A percentile compares a stretch with the other conserved stretches of the same genome.
phyloP scores from a whole-genome alignment of 2,797 vertebrate species.

The Silurus aristotelis region DNA sequence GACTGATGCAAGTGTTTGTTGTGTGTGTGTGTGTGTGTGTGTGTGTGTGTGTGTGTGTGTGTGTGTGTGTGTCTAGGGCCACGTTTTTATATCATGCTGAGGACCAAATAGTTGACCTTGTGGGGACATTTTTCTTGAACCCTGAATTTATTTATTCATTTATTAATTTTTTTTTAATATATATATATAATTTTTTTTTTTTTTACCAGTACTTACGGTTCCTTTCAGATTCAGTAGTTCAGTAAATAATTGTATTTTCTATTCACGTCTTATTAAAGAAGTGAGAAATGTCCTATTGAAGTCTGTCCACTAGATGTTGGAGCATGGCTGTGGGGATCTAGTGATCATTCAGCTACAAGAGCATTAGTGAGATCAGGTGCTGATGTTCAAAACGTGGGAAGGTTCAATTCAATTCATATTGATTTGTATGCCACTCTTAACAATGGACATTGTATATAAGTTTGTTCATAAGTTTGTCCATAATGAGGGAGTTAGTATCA shows the following conservation, averaged over 20 bases:
- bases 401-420: too few relatives aligned
- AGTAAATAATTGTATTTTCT: background rate
- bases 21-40: constrained; percentile 30
- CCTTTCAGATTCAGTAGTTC: background rate
- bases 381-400: background rate
- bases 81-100: background rate
- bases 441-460: too few relatives aligned
- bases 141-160: background rate
- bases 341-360: background rate
- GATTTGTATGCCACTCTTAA: too few relatives aligned
- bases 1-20: constrained; percentile 53
- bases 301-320: background rate
- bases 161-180: background rate
- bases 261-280: background rate
- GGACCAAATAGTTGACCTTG: constrained; percentile 5
- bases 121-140: constrained; percentile 1
- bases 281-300: background rate
- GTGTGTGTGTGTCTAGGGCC: background rate
- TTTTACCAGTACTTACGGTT: background rate
- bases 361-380: background rate
- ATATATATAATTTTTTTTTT: too few relatives aligned
- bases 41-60: constrained; percentile 36
- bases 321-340: background rate
- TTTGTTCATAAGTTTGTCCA: too few relatives aligned
- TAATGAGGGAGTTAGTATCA: too few relatives aligned